These are phyloP conservation scores for Gandaritis pyraliata DNA, from an alignment of 2,888 invertebrate genomes.

Conservation along the genomic window DNA sequence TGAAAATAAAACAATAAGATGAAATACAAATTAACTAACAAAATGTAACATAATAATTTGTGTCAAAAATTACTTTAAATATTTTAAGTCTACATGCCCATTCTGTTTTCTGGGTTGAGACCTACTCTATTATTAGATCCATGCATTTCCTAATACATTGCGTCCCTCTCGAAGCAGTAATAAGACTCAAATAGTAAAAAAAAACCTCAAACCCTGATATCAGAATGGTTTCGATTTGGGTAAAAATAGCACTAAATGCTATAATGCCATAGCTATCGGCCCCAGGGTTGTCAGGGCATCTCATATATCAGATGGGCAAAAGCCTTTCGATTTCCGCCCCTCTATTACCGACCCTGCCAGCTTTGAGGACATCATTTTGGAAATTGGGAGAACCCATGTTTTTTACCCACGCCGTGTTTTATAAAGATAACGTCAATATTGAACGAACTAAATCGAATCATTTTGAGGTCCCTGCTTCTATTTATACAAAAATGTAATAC, in stretches of 20 bases:
- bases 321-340: conserved; percentile 43
- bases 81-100: too few species aligned
- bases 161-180: background rate
- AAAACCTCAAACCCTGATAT: background rate
- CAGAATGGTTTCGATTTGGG: background rate
- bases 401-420: conserved; percentile 1
- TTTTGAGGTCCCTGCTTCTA: background rate
- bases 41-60: background rate
- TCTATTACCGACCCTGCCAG: conserved; percentile 36
- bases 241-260: conserved; percentile 5
- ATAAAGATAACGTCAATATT: conserved; percentile 2
- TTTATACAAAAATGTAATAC: background rate
- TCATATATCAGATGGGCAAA: conserved; percentile 38
- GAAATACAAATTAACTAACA: background rate
- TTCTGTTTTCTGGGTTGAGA: too few species aligned
- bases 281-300: conserved; percentile 28
- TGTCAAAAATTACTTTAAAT: too few species aligned
- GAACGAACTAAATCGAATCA: conserved; percentile 1
- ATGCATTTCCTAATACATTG: too few species aligned
- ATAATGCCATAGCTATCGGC: conserved; percentile 12
- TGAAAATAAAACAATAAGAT: conserved; percentile 3
- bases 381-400: conserved; percentile 23
- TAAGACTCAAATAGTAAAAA: too few species aligned
- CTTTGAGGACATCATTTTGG: conserved; percentile 35
- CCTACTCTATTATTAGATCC: too few species aligned